Evolutionary conservation across 2,113 vertebrate species (phyloP).

Genomic region (Lepus timidus): DNA sequence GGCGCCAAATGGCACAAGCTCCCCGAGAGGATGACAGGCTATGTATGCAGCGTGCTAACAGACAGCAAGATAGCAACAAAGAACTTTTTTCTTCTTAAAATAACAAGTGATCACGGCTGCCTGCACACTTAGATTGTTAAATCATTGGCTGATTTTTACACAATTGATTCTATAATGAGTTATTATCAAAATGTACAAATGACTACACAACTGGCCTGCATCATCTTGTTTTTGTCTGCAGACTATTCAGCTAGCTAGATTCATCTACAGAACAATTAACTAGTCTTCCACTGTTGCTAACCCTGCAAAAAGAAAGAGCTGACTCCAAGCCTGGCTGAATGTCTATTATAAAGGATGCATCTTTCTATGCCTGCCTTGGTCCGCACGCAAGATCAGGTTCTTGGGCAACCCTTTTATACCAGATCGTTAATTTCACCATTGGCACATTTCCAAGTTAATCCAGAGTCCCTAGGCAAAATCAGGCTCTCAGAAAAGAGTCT

Average conservation of each 20-base stretch:
- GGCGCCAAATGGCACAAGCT: not conserved
- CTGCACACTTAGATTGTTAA: slow-evolving; percentile 6
- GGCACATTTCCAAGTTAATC: slow-evolving; percentile 10
- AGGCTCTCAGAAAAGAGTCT: not conserved
- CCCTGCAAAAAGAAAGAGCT: not conserved
- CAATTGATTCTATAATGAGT: not conserved
- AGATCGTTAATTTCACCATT: not conserved
- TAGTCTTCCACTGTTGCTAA: not conserved
- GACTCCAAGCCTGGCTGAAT: no score
- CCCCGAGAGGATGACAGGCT: not conserved
- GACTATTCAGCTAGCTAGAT: not conserved
- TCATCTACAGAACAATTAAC: not conserved
- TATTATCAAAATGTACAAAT: not conserved
- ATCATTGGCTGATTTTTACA: not conserved
- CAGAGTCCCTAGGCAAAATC: not conserved
- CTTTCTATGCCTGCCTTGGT: not conserved
- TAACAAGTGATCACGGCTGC: not conserved
- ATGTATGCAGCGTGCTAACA: not conserved
- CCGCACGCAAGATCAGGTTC: not conserved
- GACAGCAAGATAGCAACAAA: not conserved
- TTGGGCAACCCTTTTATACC: not conserved
- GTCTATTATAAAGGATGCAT: not conserved
- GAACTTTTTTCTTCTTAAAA: slow-evolving; percentile 37
- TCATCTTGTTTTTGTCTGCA: slow-evolving; percentile 41
- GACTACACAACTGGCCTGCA: not conserved